These are phyloP conservation scores for Anomalospiza imberbis DNA, from an alignment of 2,797 vertebrate genomes.

Conservation along the genomic window DNA sequence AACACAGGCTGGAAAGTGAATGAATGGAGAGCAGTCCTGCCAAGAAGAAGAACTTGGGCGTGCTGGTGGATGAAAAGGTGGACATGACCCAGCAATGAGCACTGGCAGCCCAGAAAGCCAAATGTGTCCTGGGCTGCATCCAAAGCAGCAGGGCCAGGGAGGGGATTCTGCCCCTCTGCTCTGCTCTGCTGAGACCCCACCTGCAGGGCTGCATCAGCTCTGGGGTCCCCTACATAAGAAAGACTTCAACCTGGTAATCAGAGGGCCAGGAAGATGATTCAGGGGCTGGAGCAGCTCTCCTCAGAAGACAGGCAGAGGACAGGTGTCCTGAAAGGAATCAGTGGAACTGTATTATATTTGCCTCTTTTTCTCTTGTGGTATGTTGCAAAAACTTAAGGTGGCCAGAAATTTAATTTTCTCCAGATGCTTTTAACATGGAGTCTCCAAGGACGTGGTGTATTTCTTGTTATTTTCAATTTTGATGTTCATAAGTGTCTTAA, in stretches of 20 bases:
- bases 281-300: not conserved
- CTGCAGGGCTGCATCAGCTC: accelerated
- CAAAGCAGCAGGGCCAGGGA: not conserved
- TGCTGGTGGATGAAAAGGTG: not conserved
- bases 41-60: not conserved
- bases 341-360: not conserved
- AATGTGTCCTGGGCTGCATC: not conserved
- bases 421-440: not conserved
- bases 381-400: not conserved
- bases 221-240: accelerated
- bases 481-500: not conserved
- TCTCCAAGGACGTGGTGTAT: not conserved
- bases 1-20: no score
- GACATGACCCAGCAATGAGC: accelerated
- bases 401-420: not conserved
- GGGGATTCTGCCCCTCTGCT: not conserved
- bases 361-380: not conserved
- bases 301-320: not conserved
- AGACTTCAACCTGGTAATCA: not conserved
- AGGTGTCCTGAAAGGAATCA: not conserved
- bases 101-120: accelerated
- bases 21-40: not conserved
- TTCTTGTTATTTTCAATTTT: not conserved
- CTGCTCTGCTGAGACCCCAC: not conserved
- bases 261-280: not conserved